These are phyloP conservation scores for Gerris lacustris DNA, from an alignment of 2,888 invertebrate species.

Conservation along the genomic window DNA sequence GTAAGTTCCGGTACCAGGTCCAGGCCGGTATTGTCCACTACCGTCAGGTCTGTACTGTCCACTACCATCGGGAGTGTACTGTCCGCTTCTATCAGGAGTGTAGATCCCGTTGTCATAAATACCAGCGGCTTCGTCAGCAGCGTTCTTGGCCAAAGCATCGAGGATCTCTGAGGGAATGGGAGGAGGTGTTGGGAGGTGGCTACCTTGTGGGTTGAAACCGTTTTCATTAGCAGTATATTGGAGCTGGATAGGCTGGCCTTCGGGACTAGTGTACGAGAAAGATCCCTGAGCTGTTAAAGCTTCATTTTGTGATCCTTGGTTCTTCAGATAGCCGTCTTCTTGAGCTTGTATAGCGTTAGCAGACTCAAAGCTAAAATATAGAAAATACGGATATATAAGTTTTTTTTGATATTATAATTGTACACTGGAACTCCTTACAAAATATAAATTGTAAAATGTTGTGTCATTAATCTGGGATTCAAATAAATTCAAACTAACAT, in stretches of 20 bases:
- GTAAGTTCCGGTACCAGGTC: background rate
- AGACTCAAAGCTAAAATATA: conserved; percentile 36
- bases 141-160: conserved; percentile 38
- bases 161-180: conserved; percentile 36
- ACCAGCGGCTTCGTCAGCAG: conserved; percentile 41
- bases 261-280: conserved; percentile 56
- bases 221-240: conserved; percentile 54
- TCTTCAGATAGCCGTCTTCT: conserved; percentile 35
- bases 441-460: too few relatives aligned
- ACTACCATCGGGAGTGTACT: background rate
- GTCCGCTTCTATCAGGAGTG: conserved; percentile 35
- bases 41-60: conserved; percentile 33
- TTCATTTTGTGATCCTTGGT: conserved; percentile 37
- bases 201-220: conserved; percentile 51
- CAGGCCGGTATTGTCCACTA: conserved; percentile 34
- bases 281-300: conserved; percentile 54
- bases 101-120: conserved; percentile 41
- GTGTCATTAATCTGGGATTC: too few relatives aligned
- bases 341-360: conserved; percentile 40
- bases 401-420: too few relatives aligned
- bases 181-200: conserved; percentile 37
- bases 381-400: background rate
- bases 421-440: too few relatives aligned
- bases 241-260: conserved; percentile 47
- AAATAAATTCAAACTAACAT: too few relatives aligned